These are phyloP conservation scores for Phymorhynchus buccinoides DNA, from an alignment of 1,140 invertebrate species.

Conservation along the genomic window DNA sequence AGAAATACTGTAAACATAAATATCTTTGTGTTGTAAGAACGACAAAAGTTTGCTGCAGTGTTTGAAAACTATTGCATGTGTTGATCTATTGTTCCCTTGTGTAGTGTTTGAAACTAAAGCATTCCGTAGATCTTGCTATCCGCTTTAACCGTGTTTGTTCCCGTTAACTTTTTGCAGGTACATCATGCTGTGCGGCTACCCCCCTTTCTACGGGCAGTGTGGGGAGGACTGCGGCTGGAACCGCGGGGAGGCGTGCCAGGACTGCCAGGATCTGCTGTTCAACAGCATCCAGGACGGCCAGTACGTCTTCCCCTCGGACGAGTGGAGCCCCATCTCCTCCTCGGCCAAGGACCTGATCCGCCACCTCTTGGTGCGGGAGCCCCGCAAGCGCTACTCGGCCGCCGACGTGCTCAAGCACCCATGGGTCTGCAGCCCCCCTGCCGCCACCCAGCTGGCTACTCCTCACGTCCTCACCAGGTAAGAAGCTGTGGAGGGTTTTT, in stretches of 20 bases:
- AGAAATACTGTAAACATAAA: no score
- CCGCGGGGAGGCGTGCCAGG: slow-evolving; percentile 85
- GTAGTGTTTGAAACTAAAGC: no score
- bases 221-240: slow-evolving; percentile 94
- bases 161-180: slow-evolving; percentile 81
- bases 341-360: slow-evolving; percentile 97
- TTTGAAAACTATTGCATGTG: no score
- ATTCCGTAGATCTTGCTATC: no score
- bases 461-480: slow-evolving; percentile 89
- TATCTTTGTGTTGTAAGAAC: no score
- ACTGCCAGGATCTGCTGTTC: slow-evolving; percentile 76
- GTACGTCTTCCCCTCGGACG: slow-evolving; percentile 92
- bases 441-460: slow-evolving; percentile 80
- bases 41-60: no score
- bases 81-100: no score
- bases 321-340: slow-evolving; percentile 90
- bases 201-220: slow-evolving; percentile 84
- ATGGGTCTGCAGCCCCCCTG: slow-evolving; percentile 80
- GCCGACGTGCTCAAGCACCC: slow-evolving; percentile 88
- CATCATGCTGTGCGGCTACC: slow-evolving; percentile 97
- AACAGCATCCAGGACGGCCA: slow-evolving; percentile 83
- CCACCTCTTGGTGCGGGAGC: slow-evolving; percentile 88
- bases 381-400: slow-evolving; percentile 87
- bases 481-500: no score
- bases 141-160: no score